Base-by-base conservation (phyloP, 2,113 vertebrate genomes). In the Enhydra lutris region DNA sequence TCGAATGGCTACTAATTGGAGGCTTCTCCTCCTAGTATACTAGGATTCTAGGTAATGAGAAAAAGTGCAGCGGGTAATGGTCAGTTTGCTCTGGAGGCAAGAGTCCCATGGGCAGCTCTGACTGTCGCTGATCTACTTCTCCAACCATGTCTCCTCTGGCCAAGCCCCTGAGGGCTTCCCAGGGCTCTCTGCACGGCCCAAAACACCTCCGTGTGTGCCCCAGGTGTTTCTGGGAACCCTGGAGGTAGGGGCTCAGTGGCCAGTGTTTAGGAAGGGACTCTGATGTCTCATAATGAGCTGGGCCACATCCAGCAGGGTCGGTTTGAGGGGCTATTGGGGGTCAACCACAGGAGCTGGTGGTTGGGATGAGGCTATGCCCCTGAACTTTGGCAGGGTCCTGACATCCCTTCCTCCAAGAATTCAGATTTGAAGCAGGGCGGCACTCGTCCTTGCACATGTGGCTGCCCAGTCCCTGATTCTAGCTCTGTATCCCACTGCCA, bases 401-500 rank as follows among this genome's bases (percentile, higher is more conserved):
- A 55, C 0, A 1, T 1, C 13, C 34, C 52, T 12, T 26, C 7
- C 31, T 1, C n/a, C 12, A 12, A 23, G 24, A 80, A 55, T 81
- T 92, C 74, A 73, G 83, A 63, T 13, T 39, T 24, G 55, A 92
- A 94, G 74, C 39, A 11, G 17, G 5, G 24, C 1, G 47, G 21
- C 0, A 18, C 9, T 10, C 65, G 11, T 20, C 42, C 14, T 6
- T 4, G 36, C 4, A 23, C 31, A 21, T 6, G 0, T 10, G 14
- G 52, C 36, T 12, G 0, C 6, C 39, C 8, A 2, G 31, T 7
- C 13, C 3, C 67, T 1, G 11, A 36, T 18, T 36, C 31, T 29
- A 2, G 21, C 8, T 15, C 65, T 36, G 39, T 3, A 1, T 23
- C 57, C 26, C 65, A 0, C 0, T 0, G 13, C 24, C 24, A 24